Evolutionary conservation across 2,888 invertebrate genomes (phyloP).

Genomic region (Drosophila kambysellisi): DNA sequence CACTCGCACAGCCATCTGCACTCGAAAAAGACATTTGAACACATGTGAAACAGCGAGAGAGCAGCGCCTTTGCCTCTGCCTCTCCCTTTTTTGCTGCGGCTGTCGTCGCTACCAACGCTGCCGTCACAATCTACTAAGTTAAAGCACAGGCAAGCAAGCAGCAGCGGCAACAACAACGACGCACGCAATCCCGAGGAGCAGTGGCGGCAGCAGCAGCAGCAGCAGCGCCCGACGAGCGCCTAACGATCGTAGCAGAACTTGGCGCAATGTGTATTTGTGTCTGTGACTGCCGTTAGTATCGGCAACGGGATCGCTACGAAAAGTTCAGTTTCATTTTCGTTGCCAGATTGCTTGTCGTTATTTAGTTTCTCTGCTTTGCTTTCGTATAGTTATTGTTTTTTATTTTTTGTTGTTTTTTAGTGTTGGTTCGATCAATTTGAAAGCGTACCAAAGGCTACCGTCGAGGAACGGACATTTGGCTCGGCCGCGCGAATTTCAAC

Average conservation of each 20-base stretch:
- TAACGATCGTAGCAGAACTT: conserved; percentile 77
- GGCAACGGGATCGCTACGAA: conserved; percentile 79
- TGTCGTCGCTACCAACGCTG: conserved; percentile 29
- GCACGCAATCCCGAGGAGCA: conserved; percentile 43
- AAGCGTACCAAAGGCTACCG: conserved; percentile 15
- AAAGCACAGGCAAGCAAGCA: conserved; percentile 60
- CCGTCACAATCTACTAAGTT: conserved; percentile 76
- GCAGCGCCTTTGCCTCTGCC: conserved; percentile 24
- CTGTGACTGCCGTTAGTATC: conserved; percentile 76
- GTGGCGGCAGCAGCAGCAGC: conserved; percentile 33
- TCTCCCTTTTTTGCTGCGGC: conserved; percentile 13
- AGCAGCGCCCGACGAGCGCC: conserved; percentile 49
- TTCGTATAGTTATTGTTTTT: conserved; percentile 20
- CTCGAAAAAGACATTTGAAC: conserved; percentile 50
- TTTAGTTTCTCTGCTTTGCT: conserved; percentile 21
- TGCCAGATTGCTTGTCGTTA: conserved; percentile 48
- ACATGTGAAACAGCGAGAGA: conserved; percentile 66
- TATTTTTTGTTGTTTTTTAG: conserved; percentile 7
- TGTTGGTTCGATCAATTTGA: conserved; percentile 33
- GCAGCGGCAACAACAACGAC: conserved; percentile 21
- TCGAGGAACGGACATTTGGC: conserved; percentile 53
- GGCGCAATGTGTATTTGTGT: conserved; percentile 48
- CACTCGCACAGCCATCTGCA: conserved; percentile 26
- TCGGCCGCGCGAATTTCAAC: conserved; percentile 22
- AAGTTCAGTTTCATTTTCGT: conserved; percentile 82